A percentile compares a stretch with the other conserved stretches of the same genome.
These are phyloP conservation scores for Oxycera nigricornis DNA, from an alignment of 2,888 invertebrate genomes.

Conservation along the genomic window DNA sequence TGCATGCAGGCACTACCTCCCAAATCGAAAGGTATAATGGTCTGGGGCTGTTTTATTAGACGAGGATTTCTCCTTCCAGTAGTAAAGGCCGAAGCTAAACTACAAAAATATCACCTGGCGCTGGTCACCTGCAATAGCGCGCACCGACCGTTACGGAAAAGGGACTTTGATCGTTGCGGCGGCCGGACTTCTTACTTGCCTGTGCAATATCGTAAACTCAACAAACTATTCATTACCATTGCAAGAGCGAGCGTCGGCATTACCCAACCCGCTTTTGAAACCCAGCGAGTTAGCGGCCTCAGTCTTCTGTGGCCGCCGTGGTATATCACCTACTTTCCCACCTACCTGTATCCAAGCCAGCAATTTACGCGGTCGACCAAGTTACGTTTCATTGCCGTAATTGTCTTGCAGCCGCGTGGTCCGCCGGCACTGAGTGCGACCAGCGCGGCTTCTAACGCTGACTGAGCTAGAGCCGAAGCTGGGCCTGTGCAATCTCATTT, in stretches of 20 bases:
- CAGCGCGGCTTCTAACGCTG: conserved; percentile 2
- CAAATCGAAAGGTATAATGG: too few species aligned
- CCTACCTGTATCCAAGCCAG: neutral
- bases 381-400: conserved; percentile 28
- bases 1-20: too few species aligned
- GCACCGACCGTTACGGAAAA: too few species aligned
- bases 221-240: neutral
- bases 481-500: conserved; percentile 41
- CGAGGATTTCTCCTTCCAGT: too few species aligned
- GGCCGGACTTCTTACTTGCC: too few species aligned
- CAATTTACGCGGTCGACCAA: neutral
- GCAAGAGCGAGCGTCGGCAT: neutral
- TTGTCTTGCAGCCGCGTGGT: neutral
- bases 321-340: conserved; percentile 23
- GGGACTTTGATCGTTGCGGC: too few species aligned
- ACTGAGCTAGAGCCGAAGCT: neutral
- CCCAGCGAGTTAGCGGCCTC: neutral
- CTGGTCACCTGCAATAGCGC: too few species aligned
- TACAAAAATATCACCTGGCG: too few species aligned
- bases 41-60: too few species aligned
- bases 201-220: neutral
- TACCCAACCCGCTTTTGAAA: neutral
- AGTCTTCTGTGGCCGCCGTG: neutral
- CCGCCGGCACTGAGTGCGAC: neutral
- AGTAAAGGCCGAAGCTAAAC: too few species aligned